phyloP scores from a whole-genome alignment of 2,797 vertebrate genomes.

The Neosilurus mollespiculum region DNA sequence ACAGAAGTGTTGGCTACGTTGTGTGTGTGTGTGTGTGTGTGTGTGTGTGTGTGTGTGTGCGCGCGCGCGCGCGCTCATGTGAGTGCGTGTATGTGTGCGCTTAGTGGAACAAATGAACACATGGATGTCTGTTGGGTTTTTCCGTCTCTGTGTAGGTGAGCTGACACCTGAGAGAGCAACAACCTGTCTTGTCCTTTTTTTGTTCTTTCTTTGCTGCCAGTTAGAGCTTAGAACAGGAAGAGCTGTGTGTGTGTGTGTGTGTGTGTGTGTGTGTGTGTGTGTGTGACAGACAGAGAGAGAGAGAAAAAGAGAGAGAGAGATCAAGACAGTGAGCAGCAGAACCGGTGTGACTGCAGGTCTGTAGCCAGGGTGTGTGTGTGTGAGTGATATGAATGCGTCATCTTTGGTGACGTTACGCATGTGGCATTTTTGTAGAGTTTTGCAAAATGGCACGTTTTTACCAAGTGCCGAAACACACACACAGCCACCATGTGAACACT shows the following conservation, averaged over 20 bases:
- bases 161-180: conserved; percentile 49
- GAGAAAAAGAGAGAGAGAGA: background rate
- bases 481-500: background rate
- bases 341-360: conserved; percentile 75
- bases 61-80: background rate
- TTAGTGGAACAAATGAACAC: conserved; percentile 5
- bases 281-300: background rate
- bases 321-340: conserved; percentile 63
- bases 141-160: conserved; percentile 48
- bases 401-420: background rate
- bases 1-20: background rate
- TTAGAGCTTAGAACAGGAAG: conserved; percentile 45
- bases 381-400: conserved; percentile 3
- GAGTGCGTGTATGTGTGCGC: background rate
- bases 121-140: background rate
- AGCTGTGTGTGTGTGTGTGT: conserved; percentile 51
- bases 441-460: background rate
- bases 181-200: conserved; percentile 34
- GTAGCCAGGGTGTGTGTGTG: conserved; percentile 56
- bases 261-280: conserved; percentile 54
- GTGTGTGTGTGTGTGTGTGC: background rate
- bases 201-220: conserved; percentile 33
- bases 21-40: background rate
- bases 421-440: conserved; percentile 3
- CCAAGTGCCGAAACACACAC: background rate